Conservation (phyloP, 2,797 vertebrate species). For the Molossus alvarezi region DNA sequence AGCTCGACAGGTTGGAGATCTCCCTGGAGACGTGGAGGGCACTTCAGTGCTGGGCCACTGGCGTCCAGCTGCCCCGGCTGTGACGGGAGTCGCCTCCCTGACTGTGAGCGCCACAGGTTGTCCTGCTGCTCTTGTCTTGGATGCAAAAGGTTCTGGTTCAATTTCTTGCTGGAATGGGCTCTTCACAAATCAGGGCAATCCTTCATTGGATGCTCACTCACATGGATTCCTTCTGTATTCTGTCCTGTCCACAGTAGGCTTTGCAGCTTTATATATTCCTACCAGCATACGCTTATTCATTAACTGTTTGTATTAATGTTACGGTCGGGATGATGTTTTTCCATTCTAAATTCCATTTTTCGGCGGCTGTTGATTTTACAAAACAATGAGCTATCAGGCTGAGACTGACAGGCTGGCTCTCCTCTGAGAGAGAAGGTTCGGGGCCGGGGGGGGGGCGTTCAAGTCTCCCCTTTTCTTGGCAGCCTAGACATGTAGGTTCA, state of each 20-base stretch:
- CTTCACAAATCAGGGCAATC: slow-evolving; percentile 88
- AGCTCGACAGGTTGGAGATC: not conserved
- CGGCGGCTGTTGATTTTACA: slow-evolving; percentile 85
- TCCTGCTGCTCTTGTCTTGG: slow-evolving; percentile 76
- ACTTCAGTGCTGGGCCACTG: not conserved
- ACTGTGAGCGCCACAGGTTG: slow-evolving; percentile 80
- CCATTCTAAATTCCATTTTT: slow-evolving; percentile 85
- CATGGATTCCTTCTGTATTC: slow-evolving; percentile 87
- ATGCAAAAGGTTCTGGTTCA: slow-evolving; percentile 84
- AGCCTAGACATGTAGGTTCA: slow-evolving; percentile 79
- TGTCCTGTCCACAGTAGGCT: slow-evolving; percentile 80
- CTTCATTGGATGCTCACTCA: slow-evolving; percentile 89
- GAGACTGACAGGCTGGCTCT: slow-evolving; percentile 77
- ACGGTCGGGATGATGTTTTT: slow-evolving; percentile 85
- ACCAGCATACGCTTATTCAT: slow-evolving; percentile 86
- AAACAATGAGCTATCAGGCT: slow-evolving; percentile 83
- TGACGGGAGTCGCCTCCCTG: too few relatives aligned
- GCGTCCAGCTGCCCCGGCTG: not conserved
- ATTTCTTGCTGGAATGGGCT: slow-evolving; percentile 88
- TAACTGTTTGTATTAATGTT: slow-evolving; percentile 88
- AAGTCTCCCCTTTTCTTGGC: slow-evolving; percentile 80
- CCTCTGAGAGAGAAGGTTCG: slow-evolving; percentile 69
- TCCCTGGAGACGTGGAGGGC: not conserved
- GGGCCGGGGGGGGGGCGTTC: slow-evolving; percentile 41
- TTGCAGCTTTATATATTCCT: slow-evolving; percentile 87